Conservation (phyloP, 2,113 vertebrate species). For the Henicopernis longicauda region DNA sequence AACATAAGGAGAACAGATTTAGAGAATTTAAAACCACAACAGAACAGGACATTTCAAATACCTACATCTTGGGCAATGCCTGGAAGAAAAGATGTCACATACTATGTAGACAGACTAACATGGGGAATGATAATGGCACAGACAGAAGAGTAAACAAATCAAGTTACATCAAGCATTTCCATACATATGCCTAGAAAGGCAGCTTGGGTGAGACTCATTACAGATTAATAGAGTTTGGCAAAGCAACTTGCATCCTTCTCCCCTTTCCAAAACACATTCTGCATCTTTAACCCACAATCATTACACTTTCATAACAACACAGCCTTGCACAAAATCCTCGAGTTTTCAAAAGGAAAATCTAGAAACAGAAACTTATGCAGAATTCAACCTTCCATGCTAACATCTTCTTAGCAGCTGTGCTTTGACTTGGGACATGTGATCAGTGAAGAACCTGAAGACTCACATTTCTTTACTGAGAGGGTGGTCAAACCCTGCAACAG, state of each 20-base stretch:
- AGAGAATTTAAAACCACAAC: neutral
- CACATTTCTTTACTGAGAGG: neutral
- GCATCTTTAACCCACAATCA: neutral
- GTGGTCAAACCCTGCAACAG: neutral
- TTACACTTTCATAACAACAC: neutral
- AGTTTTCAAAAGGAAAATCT: neutral
- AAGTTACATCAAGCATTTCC: neutral
- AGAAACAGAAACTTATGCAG: neutral
- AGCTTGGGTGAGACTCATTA: neutral
- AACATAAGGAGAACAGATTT: neutral
- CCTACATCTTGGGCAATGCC: neutral
- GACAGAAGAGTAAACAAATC: neutral
- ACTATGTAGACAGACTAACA: neutral
- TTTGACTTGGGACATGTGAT: neutral
- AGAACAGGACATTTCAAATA: neutral
- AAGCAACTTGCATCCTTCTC: neutral
- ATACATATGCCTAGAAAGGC: accelerated
- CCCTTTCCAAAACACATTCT: neutral
- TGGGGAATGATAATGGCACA: accelerated
- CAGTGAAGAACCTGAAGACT: neutral
- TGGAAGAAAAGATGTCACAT: neutral
- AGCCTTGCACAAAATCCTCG: neutral
- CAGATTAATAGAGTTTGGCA: neutral
- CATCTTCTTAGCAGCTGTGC: neutral
- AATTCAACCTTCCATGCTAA: neutral